phyloP scores from a whole-genome alignment of 2,113 vertebrate species.

The Myanophis thanlyinensis region DNA sequence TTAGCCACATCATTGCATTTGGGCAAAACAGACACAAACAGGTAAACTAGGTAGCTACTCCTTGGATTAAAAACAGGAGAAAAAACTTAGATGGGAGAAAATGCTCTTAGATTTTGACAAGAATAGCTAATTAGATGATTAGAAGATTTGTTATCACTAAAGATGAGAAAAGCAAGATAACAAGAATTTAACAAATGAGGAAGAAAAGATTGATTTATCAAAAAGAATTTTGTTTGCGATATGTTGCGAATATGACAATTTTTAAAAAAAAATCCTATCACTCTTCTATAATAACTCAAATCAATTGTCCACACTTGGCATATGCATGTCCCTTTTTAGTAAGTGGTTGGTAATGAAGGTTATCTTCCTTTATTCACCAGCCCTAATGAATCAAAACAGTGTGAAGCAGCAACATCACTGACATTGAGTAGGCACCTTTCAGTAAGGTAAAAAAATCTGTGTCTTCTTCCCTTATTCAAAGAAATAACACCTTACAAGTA shows the following conservation, averaged over 20 bases:
- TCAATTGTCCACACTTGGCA: too few species aligned
- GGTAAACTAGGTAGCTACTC: background rate
- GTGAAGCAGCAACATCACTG: background rate
- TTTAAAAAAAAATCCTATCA: background rate
- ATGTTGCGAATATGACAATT: background rate
- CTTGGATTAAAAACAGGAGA: background rate
- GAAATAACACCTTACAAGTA: slow-evolving; percentile 17
- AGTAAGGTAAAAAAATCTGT: background rate
- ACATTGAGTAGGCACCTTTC: background rate
- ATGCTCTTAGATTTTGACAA: background rate
- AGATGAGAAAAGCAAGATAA: background rate
- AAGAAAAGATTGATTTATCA: background rate
- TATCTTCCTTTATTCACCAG: background rate
- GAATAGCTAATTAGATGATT: background rate
- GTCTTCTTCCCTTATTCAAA: background rate
- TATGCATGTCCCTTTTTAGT: background rate
- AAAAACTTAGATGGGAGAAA: background rate
- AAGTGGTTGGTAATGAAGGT: background rate
- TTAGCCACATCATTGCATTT: background rate
- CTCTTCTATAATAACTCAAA: background rate
- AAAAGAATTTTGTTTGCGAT: background rate
- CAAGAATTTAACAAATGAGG: background rate
- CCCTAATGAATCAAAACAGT: background rate
- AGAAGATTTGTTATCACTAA: background rate
- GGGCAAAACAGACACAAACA: background rate